Evolutionary conservation across 2,797 vertebrate genomes (phyloP), one percentile per base, ranked within the genome.

Genomic region (Somateria mollissima): DNA sequence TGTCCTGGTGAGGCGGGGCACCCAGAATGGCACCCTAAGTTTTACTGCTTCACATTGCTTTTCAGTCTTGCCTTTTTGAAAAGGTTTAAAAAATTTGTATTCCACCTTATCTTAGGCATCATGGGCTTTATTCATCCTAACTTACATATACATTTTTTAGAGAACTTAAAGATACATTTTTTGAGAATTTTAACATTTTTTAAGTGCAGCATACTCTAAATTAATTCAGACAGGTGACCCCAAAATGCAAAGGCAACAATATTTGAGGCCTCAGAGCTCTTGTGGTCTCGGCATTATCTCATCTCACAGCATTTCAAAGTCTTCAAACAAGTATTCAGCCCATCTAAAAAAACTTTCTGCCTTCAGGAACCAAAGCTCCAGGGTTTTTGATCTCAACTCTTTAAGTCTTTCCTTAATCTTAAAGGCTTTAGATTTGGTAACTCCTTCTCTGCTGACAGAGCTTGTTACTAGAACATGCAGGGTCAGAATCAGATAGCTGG

Each of bases 401-500:
- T 74, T 84, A 81, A 94, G 61, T 66, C 71, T 89, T 77, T 72
- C 53, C 85, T 87, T 89, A 78, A 87, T 89, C 85, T 93, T 77
- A 87, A 92, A 94, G 57, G 66, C 39, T 82, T 92, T 92, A 74
- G n/a, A 57, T 76, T 91, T 82, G 22, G 69, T 49, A 95, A 83
- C 62, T 89, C 54, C 60, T 66, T 91, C 69, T 92, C 70, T 92
- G 70, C 58, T 82, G 64, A 84, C 62, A 90, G 70, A 73, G 25
- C 36, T 88, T 91, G 90, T 79, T 94, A 87, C 39, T 34, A 36
- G 74, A 88, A 92, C 34, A 71, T 32, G 9, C 21, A 62, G 43
- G 47, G 37, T 71, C 61, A 94, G 67, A 84, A 67, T 62, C 25
- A 76, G 65, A 79, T 4, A 5, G 22, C 16, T 79, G 60, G 39